phyloP scores from a whole-genome alignment of 2,888 invertebrate species.

The Synergus itoensis region DNA sequence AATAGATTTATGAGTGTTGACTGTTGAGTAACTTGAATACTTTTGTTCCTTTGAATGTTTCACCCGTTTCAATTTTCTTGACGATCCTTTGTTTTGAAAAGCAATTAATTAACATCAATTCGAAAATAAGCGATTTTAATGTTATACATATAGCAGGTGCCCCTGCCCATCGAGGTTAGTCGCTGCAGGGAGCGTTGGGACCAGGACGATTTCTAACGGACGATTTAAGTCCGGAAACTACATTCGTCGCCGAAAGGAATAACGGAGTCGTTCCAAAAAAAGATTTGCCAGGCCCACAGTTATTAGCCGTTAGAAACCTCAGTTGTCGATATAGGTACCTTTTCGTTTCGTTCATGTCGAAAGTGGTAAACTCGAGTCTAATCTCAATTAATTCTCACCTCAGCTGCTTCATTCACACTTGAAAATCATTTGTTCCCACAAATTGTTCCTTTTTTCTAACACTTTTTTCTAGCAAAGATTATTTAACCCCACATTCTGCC shows the following conservation, averaged over 20 bases:
- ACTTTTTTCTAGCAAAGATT: background rate
- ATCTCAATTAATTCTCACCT: slow-evolving; percentile 3
- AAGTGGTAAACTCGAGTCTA: slow-evolving; percentile 6
- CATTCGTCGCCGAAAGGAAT: slow-evolving; percentile 62
- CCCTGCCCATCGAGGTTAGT: slow-evolving; percentile 15
- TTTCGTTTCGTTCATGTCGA: slow-evolving; percentile 34
- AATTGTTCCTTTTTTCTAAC: background rate
- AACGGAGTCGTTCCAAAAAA: slow-evolving; percentile 70
- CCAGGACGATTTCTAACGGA: slow-evolving; percentile 65
- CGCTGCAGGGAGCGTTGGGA: slow-evolving; percentile 45
- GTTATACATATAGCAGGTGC: background rate
- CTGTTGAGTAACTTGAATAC: too few relatives aligned
- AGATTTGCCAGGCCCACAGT: slow-evolving; percentile 64
- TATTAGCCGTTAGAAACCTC: slow-evolving; percentile 72
- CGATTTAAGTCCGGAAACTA: slow-evolving; percentile 42
- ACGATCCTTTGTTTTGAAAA: background rate
- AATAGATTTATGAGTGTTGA: too few relatives aligned
- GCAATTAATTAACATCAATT: background rate
- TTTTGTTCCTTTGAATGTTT: too few relatives aligned
- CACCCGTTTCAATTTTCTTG: too few relatives aligned
- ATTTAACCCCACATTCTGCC: background rate
- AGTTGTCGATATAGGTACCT: slow-evolving; percentile 8
- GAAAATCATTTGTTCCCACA: background rate
- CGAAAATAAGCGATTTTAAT: background rate
- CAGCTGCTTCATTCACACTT: background rate